phyloP scores from a whole-genome alignment of 2,113 vertebrate genomes.

The Sebastes fasciatus region DNA sequence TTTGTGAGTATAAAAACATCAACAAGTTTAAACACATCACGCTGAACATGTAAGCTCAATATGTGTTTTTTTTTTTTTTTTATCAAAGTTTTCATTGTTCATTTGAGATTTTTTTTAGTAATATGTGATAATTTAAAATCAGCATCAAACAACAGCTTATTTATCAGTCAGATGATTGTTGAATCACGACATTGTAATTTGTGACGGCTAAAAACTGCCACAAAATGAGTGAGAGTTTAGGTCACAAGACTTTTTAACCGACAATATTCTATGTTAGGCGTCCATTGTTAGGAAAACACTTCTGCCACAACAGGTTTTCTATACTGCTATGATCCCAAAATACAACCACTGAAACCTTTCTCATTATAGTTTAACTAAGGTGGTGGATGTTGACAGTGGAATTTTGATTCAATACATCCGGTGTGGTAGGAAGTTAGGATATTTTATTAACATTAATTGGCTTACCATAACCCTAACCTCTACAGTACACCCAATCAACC shows the following conservation, averaged over 20 bases:
- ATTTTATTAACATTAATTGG: no score
- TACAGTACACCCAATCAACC: no score
- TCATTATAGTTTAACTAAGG: background rate
- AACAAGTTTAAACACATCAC: background rate
- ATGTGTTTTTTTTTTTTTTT: background rate
- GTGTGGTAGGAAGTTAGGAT: no score
- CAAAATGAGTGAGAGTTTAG: background rate
- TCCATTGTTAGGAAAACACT: background rate
- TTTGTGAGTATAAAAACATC: background rate
- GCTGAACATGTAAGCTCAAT: background rate
- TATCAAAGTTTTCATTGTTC: background rate
- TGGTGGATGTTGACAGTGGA: background rate
- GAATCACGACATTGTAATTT: background rate
- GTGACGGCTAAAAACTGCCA: background rate
- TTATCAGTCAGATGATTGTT: constrained; percentile 1
- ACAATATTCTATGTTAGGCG: background rate
- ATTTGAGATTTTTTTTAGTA: background rate
- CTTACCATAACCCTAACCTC: no score
- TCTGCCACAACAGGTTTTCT: background rate
- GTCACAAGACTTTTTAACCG: background rate
- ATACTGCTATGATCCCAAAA: background rate
- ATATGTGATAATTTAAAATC: no score
- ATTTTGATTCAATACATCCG: background rate
- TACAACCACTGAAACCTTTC: background rate
- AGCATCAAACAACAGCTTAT: background rate